Evolutionary conservation across 1,140 invertebrate genomes (phyloP).

Genomic region (Eciton burchellii): DNA sequence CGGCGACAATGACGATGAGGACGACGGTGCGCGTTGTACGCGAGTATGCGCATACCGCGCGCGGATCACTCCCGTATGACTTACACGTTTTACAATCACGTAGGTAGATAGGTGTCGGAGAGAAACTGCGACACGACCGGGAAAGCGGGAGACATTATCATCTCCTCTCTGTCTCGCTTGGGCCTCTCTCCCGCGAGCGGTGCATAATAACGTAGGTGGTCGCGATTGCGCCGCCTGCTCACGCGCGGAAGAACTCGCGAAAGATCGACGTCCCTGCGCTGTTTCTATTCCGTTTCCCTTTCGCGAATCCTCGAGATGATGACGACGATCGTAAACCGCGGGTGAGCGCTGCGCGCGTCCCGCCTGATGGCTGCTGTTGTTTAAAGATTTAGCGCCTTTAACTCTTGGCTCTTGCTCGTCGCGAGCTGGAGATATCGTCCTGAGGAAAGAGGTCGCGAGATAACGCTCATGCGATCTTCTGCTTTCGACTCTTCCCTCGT

Average conservation of each 20-base stretch:
- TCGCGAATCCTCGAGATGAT: slow-evolving; percentile 27
- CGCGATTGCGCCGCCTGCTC: slow-evolving; percentile 37
- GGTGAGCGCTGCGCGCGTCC: not conserved
- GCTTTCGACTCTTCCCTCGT: not conserved
- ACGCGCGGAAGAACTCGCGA: slow-evolving; percentile 31
- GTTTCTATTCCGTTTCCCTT: not conserved
- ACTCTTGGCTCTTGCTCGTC: not conserved
- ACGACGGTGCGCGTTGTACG: slow-evolving; percentile 15
- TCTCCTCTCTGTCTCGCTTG: slow-evolving; percentile 1
- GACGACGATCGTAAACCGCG: not conserved
- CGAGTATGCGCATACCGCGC: slow-evolving; percentile 16
- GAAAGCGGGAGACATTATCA: slow-evolving; percentile 44
- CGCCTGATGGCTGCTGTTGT: not conserved
- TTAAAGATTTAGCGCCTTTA: not conserved
- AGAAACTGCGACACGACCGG: slow-evolving; percentile 40
- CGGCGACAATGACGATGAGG: slow-evolving; percentile 11
- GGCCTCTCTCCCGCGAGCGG: slow-evolving; percentile 14
- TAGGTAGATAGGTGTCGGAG: not conserved
- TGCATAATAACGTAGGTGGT: slow-evolving; percentile 44
- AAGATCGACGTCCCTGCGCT: not conserved
- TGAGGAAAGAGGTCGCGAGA: not conserved
- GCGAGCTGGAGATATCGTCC: not conserved
- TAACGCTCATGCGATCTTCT: not conserved
- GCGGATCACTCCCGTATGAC: slow-evolving; percentile 35
- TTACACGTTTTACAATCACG: slow-evolving; percentile 32